A percentile compares a stretch with the other conserved stretches of the same genome.
Evolutionary conservation across 2,888 invertebrate genomes (phyloP).

Genomic region (Drosophila vallismaia): DNA sequence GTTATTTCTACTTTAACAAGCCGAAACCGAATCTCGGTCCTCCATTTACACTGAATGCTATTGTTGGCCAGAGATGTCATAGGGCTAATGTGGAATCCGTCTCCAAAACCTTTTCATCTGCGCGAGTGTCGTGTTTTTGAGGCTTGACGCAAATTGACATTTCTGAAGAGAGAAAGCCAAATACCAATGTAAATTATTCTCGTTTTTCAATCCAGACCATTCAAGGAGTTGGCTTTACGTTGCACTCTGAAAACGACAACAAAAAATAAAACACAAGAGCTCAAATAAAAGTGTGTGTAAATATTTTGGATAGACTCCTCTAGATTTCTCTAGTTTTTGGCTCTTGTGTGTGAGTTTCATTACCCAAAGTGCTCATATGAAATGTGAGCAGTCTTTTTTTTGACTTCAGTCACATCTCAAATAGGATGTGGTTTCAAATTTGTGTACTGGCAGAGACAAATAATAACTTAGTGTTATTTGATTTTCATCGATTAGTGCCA

Average conservation of each 20-base stretch:
- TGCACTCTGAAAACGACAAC: neutral
- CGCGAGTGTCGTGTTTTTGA: conserved; percentile 54
- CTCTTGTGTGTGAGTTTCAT: conserved; percentile 34
- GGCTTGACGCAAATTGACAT: conserved; percentile 69
- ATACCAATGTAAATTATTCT: conserved; percentile 34
- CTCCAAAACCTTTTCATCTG: neutral
- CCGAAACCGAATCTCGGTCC: conserved; percentile 61
- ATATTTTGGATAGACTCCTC: conserved; percentile 7
- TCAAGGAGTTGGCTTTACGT: conserved; percentile 20
- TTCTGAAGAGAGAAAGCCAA: conserved; percentile 21
- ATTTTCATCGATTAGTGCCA: too few relatives aligned
- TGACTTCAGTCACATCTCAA: conserved; percentile 21
- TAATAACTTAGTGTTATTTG: too few relatives aligned
- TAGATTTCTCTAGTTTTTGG: conserved; percentile 15
- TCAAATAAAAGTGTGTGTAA: conserved; percentile 25
- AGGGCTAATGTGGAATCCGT: conserved; percentile 68
- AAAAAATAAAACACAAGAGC: conserved; percentile 1
- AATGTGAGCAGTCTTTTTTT: conserved; percentile 28
- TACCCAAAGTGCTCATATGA: conserved; percentile 30
- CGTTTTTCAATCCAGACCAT: conserved; percentile 29
- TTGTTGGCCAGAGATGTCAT: conserved; percentile 64
- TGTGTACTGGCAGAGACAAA: conserved; percentile 2
- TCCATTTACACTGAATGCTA: conserved; percentile 29
- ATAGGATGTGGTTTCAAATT: conserved; percentile 6
- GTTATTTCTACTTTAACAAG: conserved; percentile 77